A percentile compares a stretch with the other conserved stretches of the same genome.
These are phyloP conservation scores for Brenthis ino DNA, from an alignment of 2,888 invertebrate species.

Conservation along the genomic window DNA sequence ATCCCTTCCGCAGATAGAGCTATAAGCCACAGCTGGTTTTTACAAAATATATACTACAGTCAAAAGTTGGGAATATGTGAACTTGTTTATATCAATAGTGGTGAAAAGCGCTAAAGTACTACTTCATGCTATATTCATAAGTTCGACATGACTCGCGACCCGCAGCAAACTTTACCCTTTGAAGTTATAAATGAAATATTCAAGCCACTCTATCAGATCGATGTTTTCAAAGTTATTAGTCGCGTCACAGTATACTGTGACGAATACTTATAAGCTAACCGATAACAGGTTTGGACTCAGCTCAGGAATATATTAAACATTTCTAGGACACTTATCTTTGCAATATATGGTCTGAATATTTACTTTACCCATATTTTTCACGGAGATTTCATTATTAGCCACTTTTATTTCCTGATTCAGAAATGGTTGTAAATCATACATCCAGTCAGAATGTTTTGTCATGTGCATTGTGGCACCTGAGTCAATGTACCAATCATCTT, in stretches of 20 bases:
- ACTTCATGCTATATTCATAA: conserved; percentile 12
- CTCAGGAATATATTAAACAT: too few species aligned
- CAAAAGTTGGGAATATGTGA: background rate
- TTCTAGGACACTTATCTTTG: background rate
- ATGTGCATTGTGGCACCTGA: conserved; percentile 7
- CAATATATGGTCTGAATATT: background rate
- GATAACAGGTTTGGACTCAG: too few species aligned
- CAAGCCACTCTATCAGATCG: conserved; percentile 26
- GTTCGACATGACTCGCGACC: conserved; percentile 14
- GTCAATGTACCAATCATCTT: background rate
- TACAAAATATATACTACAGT: background rate
- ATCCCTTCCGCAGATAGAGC: too few species aligned
- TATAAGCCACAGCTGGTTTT: background rate
- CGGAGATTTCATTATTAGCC: background rate
- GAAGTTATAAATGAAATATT: conserved; percentile 32
- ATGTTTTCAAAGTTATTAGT: conserved; percentile 18
- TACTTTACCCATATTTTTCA: conserved; percentile 1
- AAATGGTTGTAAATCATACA: conserved; percentile 7
- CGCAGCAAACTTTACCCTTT: conserved; percentile 21
- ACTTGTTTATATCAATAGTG: conserved; percentile 2
- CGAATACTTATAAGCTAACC: too few species aligned
- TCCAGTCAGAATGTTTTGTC: background rate
- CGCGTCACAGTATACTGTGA: background rate
- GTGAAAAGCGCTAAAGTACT: conserved; percentile 3
- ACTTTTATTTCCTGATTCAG: background rate